Evolutionary conservation across 2,888 invertebrate species (phyloP).

Genomic region (Chymomyza fuscimana): DNA sequence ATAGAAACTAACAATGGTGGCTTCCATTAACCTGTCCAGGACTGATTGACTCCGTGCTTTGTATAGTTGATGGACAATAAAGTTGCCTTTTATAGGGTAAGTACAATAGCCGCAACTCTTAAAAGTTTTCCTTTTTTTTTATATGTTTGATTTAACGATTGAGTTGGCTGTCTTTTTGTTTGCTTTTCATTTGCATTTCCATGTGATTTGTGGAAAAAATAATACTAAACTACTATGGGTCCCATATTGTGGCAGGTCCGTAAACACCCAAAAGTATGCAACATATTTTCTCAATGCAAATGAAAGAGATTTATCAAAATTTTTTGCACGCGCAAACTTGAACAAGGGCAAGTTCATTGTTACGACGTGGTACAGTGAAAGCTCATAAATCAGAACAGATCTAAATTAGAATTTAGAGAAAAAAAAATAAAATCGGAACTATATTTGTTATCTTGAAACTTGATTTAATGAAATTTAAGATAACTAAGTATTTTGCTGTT

Average conservation of each 20-base stretch:
- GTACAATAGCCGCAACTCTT: constrained; percentile 3
- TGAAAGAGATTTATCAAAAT: constrained; percentile 50
- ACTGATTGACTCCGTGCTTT: neutral
- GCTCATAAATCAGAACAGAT: neutral
- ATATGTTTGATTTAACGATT: constrained; percentile 37
- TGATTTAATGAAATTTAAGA: too few relatives aligned
- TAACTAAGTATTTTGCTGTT: too few relatives aligned
- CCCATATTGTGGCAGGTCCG: constrained; percentile 17
- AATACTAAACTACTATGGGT: neutral
- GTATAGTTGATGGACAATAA: constrained; percentile 45
- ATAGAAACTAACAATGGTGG: constrained; percentile 22
- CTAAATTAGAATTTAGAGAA: too few relatives aligned
- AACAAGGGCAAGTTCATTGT: constrained; percentile 24
- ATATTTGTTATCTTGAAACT: too few relatives aligned
- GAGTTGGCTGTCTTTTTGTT: constrained; percentile 37
- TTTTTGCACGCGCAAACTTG: constrained; percentile 36
- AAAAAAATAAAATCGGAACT: too few relatives aligned
- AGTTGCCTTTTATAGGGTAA: constrained; percentile 40
- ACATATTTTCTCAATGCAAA: constrained; percentile 17
- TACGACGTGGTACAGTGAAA: neutral
- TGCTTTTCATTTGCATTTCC: constrained; percentile 51
- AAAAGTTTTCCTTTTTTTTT: constrained; percentile 36
- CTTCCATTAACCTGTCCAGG: neutral
- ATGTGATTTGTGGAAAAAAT: constrained; percentile 40
- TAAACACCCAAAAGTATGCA: neutral